phyloP scores from a whole-genome alignment of 2,888 invertebrate species.

The Cheilosia impressa region DNA sequence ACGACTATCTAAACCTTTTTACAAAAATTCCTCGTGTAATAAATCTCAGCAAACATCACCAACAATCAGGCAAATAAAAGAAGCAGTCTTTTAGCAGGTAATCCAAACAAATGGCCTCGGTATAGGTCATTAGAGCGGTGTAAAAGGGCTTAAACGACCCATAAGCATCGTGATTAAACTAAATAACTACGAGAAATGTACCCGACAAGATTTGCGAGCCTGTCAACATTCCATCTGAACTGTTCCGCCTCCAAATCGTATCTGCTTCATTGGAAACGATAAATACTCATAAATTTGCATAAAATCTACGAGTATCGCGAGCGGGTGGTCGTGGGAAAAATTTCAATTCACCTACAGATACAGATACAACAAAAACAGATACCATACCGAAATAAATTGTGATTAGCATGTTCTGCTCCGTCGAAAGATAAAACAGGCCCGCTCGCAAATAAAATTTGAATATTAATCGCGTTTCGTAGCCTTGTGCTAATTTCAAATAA shows the following conservation, averaged over 20 bases:
- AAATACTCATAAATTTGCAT: not conserved
- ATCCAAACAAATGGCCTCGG: not conserved
- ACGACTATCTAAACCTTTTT: no score
- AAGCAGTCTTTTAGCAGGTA: not conserved
- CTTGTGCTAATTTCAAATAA: constrained; percentile 48
- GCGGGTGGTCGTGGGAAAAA: constrained; percentile 56
- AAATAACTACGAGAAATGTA: not conserved
- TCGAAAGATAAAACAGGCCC: not conserved
- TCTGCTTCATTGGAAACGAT: not conserved
- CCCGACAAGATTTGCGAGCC: no score
- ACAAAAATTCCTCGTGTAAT: no score
- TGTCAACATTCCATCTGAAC: no score
- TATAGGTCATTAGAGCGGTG: not conserved
- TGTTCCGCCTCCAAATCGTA: not conserved
- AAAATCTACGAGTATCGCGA: not conserved
- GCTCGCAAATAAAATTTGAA: constrained; percentile 34
- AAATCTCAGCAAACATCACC: no score
- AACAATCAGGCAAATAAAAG: not conserved
- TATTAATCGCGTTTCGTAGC: constrained; percentile 37
- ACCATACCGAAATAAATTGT: constrained; percentile 18
- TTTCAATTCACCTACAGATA: constrained; percentile 17
- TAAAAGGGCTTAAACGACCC: not conserved
- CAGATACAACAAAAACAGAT: not conserved
- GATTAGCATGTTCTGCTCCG: constrained; percentile 25
- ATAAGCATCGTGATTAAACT: constrained; percentile 1